These are phyloP conservation scores for Pheosia tremula DNA, from an alignment of 2,888 invertebrate species.

Conservation along the genomic window DNA sequence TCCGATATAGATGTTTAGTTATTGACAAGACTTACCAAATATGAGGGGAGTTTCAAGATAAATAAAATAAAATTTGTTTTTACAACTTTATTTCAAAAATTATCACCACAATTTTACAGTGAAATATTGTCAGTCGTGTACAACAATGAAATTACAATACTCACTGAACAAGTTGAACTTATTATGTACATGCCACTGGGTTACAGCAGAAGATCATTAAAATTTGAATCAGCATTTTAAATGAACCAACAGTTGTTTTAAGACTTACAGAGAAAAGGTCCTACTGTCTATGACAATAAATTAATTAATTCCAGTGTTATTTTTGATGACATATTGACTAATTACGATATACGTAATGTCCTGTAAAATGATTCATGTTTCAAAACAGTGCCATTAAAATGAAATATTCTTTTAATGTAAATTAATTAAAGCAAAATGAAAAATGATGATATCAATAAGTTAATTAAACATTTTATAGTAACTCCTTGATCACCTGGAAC, in stretches of 20 bases:
- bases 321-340: neutral
- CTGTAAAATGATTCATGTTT: conserved; percentile 13
- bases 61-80: conserved; percentile 31
- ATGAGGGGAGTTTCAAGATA: neutral
- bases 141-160: conserved; percentile 32
- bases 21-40: no score
- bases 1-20: no score
- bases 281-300: conserved; percentile 7
- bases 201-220: conserved; percentile 22
- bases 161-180: conserved; percentile 20
- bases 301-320: neutral
- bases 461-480: conserved; percentile 38
- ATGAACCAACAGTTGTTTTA: neutral
- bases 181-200: conserved; percentile 33
- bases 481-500: conserved; percentile 49
- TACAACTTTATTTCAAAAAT: conserved; percentile 70
- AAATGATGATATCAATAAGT: conserved; percentile 47
- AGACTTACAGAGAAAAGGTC: conserved; percentile 5
- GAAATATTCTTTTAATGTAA: conserved; percentile 35
- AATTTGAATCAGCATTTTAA: conserved; percentile 19
- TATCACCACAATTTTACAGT: conserved; percentile 74
- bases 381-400: conserved; percentile 31
- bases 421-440: conserved; percentile 44
- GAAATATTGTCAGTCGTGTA: conserved; percentile 71
- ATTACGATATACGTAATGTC: conserved; percentile 13